Evolutionary conservation across 2,797 vertebrate genomes (phyloP), one percentile per base, ranked within the genome.

Genomic region (Amblyraja radiata): DNA sequence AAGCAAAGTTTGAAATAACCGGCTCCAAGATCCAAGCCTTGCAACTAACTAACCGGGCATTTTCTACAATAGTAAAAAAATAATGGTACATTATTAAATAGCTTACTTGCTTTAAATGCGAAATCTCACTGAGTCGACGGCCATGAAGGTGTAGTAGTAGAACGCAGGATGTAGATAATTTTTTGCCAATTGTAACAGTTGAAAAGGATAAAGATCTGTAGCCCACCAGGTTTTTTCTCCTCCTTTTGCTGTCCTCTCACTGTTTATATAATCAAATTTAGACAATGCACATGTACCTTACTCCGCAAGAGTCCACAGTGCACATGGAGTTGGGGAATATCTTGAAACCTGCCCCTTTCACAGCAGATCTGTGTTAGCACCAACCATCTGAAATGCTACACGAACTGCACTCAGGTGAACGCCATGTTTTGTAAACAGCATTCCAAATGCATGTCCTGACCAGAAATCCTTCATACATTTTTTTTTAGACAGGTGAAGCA

Each of bases 391-490:
- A 46, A 76, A 76, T 11, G 25, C 90, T 92, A 92, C 68, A 76
- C 39, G 71, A 74, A 76, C 90, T 76, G 71, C 90, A 25, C 90
- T 25, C 90, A 92, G 36, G n/a, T 74, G 39, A 54, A 76, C 39
- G 46, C 73, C 68, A 91, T 74, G 68, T 91, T 73, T 74, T 74
- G 90, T 74, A 76, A 92, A 76, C 25, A 58, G 90, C 71, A 92
- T 92, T 92, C 90, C 84, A 13, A 10, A 16, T 68, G 71, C 39
- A 39, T 28, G 90, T 74, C 73, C 90, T 76, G 68, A 92, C 90
- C 90, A 92, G 68, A 92, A 92, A 92, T 54, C 71, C 68, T 92
- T 54, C 90, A 76, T 92, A 76, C 23, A 92, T 76, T 90, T 91
- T 73, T 68, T 74, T 32, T 73, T 74, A 92, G 68, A 58, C 32